Evolutionary conservation across 2,113 vertebrate genomes (phyloP), one percentile per base, ranked within the genome.

Genomic region (Polyodon spathula): DNA sequence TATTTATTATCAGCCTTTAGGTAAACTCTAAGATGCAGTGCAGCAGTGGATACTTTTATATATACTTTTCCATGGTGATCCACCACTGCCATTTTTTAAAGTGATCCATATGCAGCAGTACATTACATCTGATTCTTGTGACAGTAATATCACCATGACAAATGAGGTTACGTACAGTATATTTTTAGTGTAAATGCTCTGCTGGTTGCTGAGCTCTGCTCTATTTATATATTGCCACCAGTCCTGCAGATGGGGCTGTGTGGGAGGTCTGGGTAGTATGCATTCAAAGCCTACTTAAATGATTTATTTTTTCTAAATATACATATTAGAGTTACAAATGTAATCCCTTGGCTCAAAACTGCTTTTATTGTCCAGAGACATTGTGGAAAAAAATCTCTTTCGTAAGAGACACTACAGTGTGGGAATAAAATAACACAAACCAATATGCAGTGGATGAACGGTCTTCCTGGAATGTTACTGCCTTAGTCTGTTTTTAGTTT

Each of bases 221-320:
- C 65, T 66, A 62, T 57, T 66, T 66, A 62, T 39, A 66, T n/a
- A 58, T 37, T 42, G 48, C 48, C 15, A 61, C 48, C 60, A 27
- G 56, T 46, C 53, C 55, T 52, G 55, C 60, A 54, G 59, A 66
- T 66, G 64, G 59, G 46, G 43, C 37, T 14, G 39, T 8, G n/a
- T 14, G 53, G 10, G 58, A 46, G 58, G 54, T 57, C 61, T 51
- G 55, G 44, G 8, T 40, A 41, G 56, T 59, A 40, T 59, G 40
- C 57, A 42, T 8, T 40, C 58, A 51, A 40, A 38, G 27, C 38
- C 10, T 58, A 44, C 40, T 12, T 37, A 46, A 44, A 38, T 11
- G 44, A 10, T 57, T 41, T 57, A 40, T 65, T 65, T 55, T 27
- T 42, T 44, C 46, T 44, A 57, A 27, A 61, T 54, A 61, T 56